Evolutionary conservation across 2,113 vertebrate genomes (phyloP).

Genomic region (Desmodus rotundus): DNA sequence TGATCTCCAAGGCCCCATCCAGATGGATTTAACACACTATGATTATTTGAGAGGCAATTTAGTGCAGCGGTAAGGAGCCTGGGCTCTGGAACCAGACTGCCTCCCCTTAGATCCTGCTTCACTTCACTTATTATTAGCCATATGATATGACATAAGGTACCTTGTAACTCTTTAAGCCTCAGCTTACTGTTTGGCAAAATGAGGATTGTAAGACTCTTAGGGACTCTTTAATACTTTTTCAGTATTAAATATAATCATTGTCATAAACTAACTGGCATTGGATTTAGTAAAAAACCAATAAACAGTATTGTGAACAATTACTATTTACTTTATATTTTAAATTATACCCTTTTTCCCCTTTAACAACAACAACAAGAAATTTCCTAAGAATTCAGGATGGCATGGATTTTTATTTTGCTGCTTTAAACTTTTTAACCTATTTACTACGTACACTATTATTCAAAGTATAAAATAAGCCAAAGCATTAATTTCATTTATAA

Average conservation of each 20-base stretch:
- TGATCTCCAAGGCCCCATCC: neutral
- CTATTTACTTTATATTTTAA: neutral
- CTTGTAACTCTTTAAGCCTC: neutral
- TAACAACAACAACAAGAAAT: neutral
- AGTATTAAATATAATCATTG: neutral
- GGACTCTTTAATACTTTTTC: neutral
- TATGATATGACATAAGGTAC: rapidly evolving
- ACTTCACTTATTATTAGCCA: neutral
- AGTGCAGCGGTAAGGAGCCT: neutral
- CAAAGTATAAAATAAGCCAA: neutral
- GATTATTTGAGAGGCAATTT: neutral
- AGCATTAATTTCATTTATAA: neutral
- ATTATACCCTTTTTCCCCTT: neutral
- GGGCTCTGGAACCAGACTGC: neutral
- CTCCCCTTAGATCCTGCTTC: neutral
- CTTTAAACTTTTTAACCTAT: neutral
- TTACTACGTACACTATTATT: neutral
- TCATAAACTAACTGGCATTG: neutral
- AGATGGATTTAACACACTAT: neutral
- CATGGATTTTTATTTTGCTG: neutral
- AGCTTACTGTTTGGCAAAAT: neutral
- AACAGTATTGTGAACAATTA: neutral
- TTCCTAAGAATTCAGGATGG: neutral
- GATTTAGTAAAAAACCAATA: neutral
- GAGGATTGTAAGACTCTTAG: neutral